phyloP scores from a whole-genome alignment of 2,113 vertebrate species.

The Engystomops pustulosus region DNA sequence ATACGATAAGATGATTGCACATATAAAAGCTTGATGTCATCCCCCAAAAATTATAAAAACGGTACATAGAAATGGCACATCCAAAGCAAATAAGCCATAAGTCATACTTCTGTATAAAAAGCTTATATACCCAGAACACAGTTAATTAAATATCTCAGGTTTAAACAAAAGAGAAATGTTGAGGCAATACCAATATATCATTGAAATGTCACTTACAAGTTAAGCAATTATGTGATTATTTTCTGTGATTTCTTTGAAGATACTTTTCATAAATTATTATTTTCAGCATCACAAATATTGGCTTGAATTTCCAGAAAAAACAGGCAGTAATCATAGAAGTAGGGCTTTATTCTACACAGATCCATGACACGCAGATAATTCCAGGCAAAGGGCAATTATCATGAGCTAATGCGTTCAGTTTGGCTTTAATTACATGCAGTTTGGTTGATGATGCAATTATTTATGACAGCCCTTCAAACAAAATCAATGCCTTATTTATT shows the following conservation, averaged over 20 bases:
- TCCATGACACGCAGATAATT: conserved; percentile 37
- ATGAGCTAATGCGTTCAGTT: conserved; percentile 47
- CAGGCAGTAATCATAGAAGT: conserved; percentile 30
- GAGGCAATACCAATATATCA: not conserved
- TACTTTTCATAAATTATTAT: conserved; percentile 2
- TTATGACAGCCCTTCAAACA: conserved; percentile 46
- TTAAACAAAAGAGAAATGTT: conserved; percentile 7
- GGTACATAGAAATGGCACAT: no score
- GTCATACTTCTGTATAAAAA: no score
- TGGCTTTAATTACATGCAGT: conserved; percentile 45
- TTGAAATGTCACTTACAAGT: not conserved
- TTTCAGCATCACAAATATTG: conserved; percentile 28
- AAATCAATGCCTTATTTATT: conserved; percentile 13
- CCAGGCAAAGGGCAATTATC: conserved; percentile 23
- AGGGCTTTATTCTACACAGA: conserved; percentile 14
- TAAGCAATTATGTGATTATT: conserved; percentile 24
- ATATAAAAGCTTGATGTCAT: no score
- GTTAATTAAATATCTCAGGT: not conserved
- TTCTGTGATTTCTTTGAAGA: conserved; percentile 14
- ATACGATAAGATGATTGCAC: no score
- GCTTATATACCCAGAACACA: no score
- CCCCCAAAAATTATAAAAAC: no score
- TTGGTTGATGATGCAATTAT: conserved; percentile 45
- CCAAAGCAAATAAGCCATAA: no score
- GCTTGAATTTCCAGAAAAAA: conserved; percentile 37